Evolutionary conservation across 2,797 vertebrate species (phyloP), one percentile per base, ranked within the genome.

Genomic region (Percopsis omiscomaycus): DNA sequence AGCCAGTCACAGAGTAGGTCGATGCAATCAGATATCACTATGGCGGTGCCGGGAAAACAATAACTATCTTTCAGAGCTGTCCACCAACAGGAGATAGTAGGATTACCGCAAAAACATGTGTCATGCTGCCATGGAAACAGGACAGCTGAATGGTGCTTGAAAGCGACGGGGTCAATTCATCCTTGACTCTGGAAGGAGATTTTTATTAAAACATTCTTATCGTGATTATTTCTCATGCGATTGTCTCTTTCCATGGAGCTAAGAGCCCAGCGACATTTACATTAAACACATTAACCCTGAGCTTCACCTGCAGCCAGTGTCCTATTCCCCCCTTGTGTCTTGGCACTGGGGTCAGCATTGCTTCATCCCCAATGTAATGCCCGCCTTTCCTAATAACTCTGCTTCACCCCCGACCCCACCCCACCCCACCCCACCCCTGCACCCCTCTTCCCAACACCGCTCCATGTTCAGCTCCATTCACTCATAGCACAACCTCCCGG

Each of bases 81-180:
- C 68, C 58, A 79, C 75, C 66, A 76, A 69, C 74, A 71, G 65
- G 82, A 81, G 73, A 85, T 71, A 82, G 74, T 55, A 78, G 73
- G 79, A 85, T 84, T 84, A 86, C 78, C 28, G 72, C 83, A 79
- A 82, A 85, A 88, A 82, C 84, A 85, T 86, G 87, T 87, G 84
- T 89, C 83, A 84, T 32, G 77, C 87, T 89, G 80, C 85, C 85
- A 89, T 87, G 84, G 89, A 83, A 89, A 91, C 88, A 84, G 60
- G 59, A 60, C 68, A 52, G 55, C 82, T 83, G 75, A 84, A 80
- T 61, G 61, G 57, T 63, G 59, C 66, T 84, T 53, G 73, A 72
- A 48, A 48, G 42, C 14, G 12, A 15, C 6, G 32, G 49, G 60
- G 60, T 61, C 49, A 61, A 37, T 32, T 61, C 59, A 58, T 66